phyloP scores from a whole-genome alignment of 2,888 invertebrate genomes.

The Gerris lacustris region DNA sequence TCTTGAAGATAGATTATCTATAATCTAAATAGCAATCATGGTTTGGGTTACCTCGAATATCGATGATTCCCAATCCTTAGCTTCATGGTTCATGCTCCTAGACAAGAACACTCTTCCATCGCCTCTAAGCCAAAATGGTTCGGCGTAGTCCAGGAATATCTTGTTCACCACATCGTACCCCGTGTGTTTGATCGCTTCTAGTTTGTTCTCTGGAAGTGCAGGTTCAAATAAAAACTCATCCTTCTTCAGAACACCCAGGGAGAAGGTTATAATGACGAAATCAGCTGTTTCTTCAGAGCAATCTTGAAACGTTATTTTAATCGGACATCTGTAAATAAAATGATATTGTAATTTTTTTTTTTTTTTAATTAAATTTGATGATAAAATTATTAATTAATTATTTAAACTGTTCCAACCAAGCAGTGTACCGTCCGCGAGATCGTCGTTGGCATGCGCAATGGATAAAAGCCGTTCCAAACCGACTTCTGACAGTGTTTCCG shows the following conservation, averaged over 20 bases:
- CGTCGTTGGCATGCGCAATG: too few species aligned
- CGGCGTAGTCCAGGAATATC: constrained; percentile 60
- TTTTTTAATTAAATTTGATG: not conserved
- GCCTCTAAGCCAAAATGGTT: constrained; percentile 49
- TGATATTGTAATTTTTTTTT: not conserved
- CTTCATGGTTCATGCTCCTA: not conserved
- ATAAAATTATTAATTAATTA: too few species aligned
- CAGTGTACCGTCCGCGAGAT: too few species aligned
- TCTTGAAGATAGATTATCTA: too few species aligned
- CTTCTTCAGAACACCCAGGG: constrained; percentile 65
- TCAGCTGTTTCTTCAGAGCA: constrained; percentile 57
- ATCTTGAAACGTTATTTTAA: constrained; percentile 55
- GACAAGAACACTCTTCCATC: not conserved
- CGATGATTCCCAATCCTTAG: not conserved
- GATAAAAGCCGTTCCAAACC: too few species aligned
- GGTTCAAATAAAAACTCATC: constrained; percentile 62
- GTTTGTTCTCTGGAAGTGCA: constrained; percentile 53
- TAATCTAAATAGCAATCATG: too few species aligned
- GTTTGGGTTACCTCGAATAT: not conserved
- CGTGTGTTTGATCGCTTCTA: constrained; percentile 50
- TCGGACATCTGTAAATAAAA: constrained; percentile 29
- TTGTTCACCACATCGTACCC: constrained; percentile 65
- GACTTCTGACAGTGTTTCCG: too few species aligned
- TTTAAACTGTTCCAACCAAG: too few species aligned
- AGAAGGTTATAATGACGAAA: constrained; percentile 63